Percentiles rank a stretch among this genome's conserved stretches.
These are phyloP conservation scores for Platorchestia sp. DNA, from an alignment of 1,140 invertebrate species.

Conservation along the genomic window DNA sequence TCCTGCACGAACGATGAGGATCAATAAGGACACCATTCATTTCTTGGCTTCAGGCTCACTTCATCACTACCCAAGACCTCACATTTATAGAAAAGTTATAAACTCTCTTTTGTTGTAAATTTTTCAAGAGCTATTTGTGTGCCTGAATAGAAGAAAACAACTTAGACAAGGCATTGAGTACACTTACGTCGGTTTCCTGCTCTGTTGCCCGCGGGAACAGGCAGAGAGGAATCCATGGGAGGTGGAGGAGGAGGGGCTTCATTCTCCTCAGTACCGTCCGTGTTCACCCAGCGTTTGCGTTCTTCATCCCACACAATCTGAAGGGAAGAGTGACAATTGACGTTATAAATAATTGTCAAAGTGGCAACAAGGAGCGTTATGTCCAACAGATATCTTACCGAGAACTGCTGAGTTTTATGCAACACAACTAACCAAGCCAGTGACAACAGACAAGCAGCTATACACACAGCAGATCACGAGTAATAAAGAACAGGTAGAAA, in stretches of 20 bases:
- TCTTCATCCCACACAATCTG: constrained; percentile 93
- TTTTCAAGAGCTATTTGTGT: no score
- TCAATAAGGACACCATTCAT: not conserved
- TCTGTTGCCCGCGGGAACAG: constrained; percentile 50
- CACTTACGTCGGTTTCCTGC: constrained; percentile 61
- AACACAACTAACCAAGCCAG: no score
- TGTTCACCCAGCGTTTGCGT: constrained; percentile 88
- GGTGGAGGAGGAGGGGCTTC: constrained; percentile 61
- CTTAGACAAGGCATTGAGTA: not conserved
- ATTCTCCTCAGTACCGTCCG: constrained; percentile 79
- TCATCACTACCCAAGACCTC: not conserved
- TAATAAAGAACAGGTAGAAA: no score
- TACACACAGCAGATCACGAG: no score
- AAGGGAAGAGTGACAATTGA: not conserved
- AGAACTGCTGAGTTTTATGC: no score
- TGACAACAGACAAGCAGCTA: no score
- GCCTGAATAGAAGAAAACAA: no score
- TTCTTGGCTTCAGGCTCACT: not conserved
- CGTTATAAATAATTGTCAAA: no score
- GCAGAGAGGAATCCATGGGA: constrained; percentile 45
- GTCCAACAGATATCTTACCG: no score
- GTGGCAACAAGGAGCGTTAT: no score
- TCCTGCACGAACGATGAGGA: not conserved
- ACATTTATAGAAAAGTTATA: no score
- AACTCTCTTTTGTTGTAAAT: no score